Base-by-base conservation (phyloP, 2,113 vertebrate species). In the Salvelinus fontinalis region DNA sequence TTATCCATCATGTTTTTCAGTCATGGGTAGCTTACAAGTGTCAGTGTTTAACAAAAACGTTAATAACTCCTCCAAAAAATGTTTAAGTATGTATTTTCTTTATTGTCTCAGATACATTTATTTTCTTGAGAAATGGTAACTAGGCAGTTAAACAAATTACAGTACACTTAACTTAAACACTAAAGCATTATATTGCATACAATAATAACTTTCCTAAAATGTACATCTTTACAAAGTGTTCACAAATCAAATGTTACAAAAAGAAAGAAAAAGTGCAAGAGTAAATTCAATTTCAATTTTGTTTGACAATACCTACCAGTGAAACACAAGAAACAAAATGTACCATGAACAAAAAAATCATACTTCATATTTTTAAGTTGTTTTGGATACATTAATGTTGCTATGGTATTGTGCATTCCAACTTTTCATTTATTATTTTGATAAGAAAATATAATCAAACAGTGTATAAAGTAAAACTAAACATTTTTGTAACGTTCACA, bases 161-260 rank as follows among this genome's bases (percentile, higher is more conserved):
- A 92, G 85, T 88, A 90, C 83, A 90, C 85, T 90, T 90, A 91
- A 92, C 85, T 90, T 93, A 92, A 91, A 93, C 83, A 83, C 88
- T 85, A 91, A 85, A 90, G 81, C 80, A 88, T 86, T 9, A 82
- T 84, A 83, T 87, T 92, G 89, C 90, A 89, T 90, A 90, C 82
- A 89, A 88, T 85, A 89, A 93, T 87, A 89, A 89, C 86, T 85
- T 84, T 88, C 87, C 91, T 93, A 93, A 93, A 92, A 94, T 94
- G 84, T 93, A 94, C 93, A 94, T 91, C 92, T 93, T 93, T 93
- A 94, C 93, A 93, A 89, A 89, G 88, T 89, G 91, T 93, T 91
- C 89, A 93, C 87, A 93, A 87, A 89, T 89, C 73, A 84, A 84
- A 90, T 31, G 74, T 84, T 73, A 68, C 31, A 44, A 82, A 85